These are phyloP conservation scores for Tamias sibiricus DNA, from an alignment of 2,113 vertebrate species.

Conservation along the genomic window DNA sequence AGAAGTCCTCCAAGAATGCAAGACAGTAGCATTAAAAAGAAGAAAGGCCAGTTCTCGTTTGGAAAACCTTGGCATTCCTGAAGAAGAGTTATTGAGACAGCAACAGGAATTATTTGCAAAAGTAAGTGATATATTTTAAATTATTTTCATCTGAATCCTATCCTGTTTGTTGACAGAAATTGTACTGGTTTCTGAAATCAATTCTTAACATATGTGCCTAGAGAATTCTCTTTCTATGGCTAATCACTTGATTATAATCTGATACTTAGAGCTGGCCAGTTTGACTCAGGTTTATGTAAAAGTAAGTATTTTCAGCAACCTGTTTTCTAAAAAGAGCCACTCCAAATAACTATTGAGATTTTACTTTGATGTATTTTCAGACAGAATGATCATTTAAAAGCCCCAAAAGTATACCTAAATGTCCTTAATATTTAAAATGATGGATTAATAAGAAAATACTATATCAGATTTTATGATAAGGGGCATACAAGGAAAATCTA, in stretches of 20 bases:
- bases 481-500: neutral
- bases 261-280: conserved; percentile 7
- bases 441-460: conserved; percentile 16
- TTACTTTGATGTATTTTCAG: conserved; percentile 45
- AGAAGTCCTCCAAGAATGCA: conserved; percentile 99
- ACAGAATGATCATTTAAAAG: conserved; percentile 17
- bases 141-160: conserved; percentile 59
- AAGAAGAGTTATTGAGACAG: conserved; percentile 97
- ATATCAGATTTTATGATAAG: neutral
- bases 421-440: conserved; percentile 54
- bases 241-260: conserved; percentile 9
- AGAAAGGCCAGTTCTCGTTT: conserved; percentile 98
- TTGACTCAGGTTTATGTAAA: conserved; percentile 46
- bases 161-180: conserved; percentile 59
- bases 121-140: conserved; percentile 88
- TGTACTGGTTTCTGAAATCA: conserved; percentile 31
- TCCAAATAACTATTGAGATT: conserved; percentile 41
- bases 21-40: conserved; percentile 98
- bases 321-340: conserved; percentile 34
- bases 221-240: conserved; percentile 6
- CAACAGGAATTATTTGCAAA: conserved; percentile 99
- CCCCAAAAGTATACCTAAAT: conserved; percentile 12
- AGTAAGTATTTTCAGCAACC: conserved; percentile 36
- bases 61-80: conserved; percentile 99
- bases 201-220: neutral